Evolutionary conservation across 2,888 invertebrate genomes (phyloP), one percentile per base, ranked within the genome.

Genomic region (Clanis bilineata): DNA sequence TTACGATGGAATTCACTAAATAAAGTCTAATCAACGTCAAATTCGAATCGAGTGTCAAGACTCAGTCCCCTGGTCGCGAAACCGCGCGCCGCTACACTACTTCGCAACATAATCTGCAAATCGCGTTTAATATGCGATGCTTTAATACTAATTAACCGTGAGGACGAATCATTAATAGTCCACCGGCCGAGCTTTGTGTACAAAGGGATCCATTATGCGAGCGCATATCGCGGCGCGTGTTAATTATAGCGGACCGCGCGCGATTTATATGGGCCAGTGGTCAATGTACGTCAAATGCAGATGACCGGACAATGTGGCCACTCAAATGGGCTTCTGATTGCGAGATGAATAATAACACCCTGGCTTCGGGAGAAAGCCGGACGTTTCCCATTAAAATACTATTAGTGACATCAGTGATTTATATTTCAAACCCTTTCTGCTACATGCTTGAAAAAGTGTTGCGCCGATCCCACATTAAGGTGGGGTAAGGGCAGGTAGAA

Each of bases 141-240:
- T 80, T 80, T 73, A 75, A 68, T 69, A 73, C 71, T 85, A 86
- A 89, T 89, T 87, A 85, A 76, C 76, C 60, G 71, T 72, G 72
- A 69, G 70, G 74, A 79, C 79, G 80, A 80, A 79, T 80, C 79
- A 77, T 73, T 83, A 81, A 80, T 81, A 73, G 79, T 72, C 70
- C 67, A 68, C 76, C 73, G 79, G 74, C 85, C 83, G 82, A 82
- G 86, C 86, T 86, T 86, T 87, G 85, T 75, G 80, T 83, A 77
- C 86, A 89, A 88, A 89, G 86, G 80, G 81, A 83, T 79, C 72
- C 78, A 80, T 83, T 82, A 82, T 79, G 79, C 72, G 76, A 72
- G 64, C 70, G 75, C 74, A 72, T 79, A 73, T 74, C 73, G 67
- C 70, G 61, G 21, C 58, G 68, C 65, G 62, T 65, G 68, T 75